Evolutionary conservation across 2,797 vertebrate species (phyloP).

Genomic region (Myiothlypis coronata): DNA sequence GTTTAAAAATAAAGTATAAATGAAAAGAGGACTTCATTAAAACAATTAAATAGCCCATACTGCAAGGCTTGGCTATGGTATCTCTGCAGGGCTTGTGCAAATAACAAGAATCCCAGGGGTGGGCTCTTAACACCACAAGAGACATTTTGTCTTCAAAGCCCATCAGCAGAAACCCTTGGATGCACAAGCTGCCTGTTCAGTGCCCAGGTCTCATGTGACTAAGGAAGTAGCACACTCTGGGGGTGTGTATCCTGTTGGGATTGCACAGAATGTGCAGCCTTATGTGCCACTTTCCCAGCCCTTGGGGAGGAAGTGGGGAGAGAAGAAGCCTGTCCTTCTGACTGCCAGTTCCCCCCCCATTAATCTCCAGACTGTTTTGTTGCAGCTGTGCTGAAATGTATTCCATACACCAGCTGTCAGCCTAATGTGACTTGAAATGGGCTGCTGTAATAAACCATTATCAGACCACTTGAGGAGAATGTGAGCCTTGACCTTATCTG

Average conservation of each 20-base stretch:
- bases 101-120: background rate
- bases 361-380: background rate
- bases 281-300: background rate
- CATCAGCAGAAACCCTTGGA: background rate
- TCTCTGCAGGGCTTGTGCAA: background rate
- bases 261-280: background rate
- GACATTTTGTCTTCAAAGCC: background rate
- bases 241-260: background rate
- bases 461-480: conserved; percentile 54
- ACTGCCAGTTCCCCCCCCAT: background rate
- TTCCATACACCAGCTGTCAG: conserved; percentile 35
- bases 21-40: background rate
- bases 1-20: background rate
- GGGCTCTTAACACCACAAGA: background rate
- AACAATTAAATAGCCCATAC: background rate
- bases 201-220: background rate
- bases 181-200: background rate
- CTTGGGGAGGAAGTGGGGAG: background rate
- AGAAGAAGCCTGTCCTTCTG: background rate
- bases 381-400: conserved; percentile 47
- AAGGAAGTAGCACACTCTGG: accelerated
- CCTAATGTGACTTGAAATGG: conserved; percentile 53
- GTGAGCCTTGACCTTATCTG: conserved; percentile 61
- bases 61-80: background rate
- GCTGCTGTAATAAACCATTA: conserved; percentile 60